phyloP scores from a whole-genome alignment of 2,797 vertebrate species.

The Pygocentrus nattereri region DNA sequence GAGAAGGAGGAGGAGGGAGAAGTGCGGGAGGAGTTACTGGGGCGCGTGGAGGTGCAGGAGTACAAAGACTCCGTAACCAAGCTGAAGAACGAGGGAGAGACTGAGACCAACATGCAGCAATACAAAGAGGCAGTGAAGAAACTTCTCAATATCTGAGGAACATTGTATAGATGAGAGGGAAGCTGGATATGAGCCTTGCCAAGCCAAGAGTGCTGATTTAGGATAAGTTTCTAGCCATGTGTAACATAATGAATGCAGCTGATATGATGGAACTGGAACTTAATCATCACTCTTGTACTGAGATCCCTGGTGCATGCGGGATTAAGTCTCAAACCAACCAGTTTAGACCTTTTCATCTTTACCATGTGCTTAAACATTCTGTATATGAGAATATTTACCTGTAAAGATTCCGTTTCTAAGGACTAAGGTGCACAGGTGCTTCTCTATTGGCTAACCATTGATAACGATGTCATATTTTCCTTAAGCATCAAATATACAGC shows the following conservation, averaged over 20 bases:
- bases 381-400: background rate
- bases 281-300: background rate
- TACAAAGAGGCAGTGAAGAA: slow-evolving; percentile 94
- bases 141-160: slow-evolving; percentile 72
- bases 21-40: slow-evolving; percentile 81
- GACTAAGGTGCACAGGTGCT: background rate
- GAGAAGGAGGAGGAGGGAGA: slow-evolving; percentile 61
- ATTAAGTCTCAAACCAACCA: background rate
- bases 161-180: background rate
- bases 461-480: background rate
- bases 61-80: slow-evolving; percentile 83
- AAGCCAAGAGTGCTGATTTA: too few species aligned
- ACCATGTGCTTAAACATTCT: background rate
- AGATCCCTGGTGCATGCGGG: background rate
- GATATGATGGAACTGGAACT: background rate
- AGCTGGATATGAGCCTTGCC: background rate
- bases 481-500: slow-evolving; percentile 20
- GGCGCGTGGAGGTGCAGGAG: slow-evolving; percentile 78
- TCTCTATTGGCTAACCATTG: background rate
- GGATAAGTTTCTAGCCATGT: background rate
- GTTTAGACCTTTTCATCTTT: background rate
- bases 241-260: background rate
- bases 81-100: slow-evolving; percentile 91
- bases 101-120: slow-evolving; percentile 75
- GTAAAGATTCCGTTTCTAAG: background rate